These are phyloP conservation scores for Thelaira solivaga DNA, from an alignment of 2,888 invertebrate genomes.

Conservation along the genomic window DNA sequence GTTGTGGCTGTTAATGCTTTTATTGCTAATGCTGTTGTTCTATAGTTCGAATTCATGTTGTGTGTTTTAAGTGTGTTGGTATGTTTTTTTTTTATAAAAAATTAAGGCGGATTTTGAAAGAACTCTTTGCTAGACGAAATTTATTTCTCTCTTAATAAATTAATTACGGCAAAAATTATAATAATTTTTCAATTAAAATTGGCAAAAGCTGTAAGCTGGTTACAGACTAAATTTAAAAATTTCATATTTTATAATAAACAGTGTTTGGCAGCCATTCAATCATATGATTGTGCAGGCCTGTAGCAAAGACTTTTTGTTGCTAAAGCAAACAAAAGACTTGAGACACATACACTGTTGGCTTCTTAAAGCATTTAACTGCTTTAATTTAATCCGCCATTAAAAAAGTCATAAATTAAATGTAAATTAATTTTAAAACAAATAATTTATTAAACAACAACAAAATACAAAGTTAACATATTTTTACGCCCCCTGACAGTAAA, in stretches of 20 bases:
- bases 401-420: conserved; percentile 29
- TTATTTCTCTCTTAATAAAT: background rate
- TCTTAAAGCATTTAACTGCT: background rate
- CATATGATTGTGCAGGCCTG: no score
- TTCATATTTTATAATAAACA: conserved; percentile 11
- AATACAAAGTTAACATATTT: background rate
- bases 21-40: background rate
- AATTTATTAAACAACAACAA: background rate
- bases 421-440: background rate
- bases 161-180: conserved; percentile 43
- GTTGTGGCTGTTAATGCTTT: conserved; percentile 26
- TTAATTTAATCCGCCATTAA: conserved; percentile 21
- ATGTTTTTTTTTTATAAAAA: conserved; percentile 32
- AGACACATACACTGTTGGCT: conserved; percentile 21
- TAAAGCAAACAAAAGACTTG: conserved; percentile 31
- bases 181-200: conserved; percentile 45
- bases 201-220: no score
- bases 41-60: background rate
- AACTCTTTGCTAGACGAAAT: conserved; percentile 23
- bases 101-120: conserved; percentile 60
- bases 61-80: conserved; percentile 8
- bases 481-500: no score
- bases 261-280: no score
- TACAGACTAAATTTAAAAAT: background rate
- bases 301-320: conserved; percentile 22